These are phyloP conservation scores for Deladenus siricidicola DNA, from an alignment of 2,888 invertebrate genomes.

Conservation along the genomic window DNA sequence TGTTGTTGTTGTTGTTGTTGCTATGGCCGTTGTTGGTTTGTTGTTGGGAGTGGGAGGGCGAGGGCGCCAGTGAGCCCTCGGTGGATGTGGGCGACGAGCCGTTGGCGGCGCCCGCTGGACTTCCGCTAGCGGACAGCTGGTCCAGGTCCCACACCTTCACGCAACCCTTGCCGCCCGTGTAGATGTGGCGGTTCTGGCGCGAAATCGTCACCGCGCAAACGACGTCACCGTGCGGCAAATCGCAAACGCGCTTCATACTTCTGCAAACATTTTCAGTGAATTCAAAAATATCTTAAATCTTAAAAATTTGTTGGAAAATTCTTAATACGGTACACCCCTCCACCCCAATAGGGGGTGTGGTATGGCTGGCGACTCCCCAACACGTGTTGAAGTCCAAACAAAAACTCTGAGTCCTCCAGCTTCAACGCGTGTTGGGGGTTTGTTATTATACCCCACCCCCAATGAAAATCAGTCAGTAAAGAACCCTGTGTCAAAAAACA, in stretches of 20 bases:
- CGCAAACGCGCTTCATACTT: slow-evolving; percentile 68
- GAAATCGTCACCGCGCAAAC: slow-evolving; percentile 96
- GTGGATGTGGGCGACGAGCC: not conserved
- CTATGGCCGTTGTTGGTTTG: not conserved
- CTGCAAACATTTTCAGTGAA: slow-evolving; percentile 9
- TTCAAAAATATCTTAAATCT: not conserved
- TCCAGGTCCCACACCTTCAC: slow-evolving; percentile 70
- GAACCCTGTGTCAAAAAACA: too few relatives aligned
- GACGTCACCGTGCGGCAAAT: slow-evolving; percentile 87
- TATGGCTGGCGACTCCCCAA: too few relatives aligned
- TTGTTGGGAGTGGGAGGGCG: not conserved
- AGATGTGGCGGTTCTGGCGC: slow-evolving; percentile 79
- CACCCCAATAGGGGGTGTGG: too few relatives aligned
- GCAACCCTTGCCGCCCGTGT: slow-evolving; percentile 74
- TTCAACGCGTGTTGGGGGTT: too few relatives aligned
- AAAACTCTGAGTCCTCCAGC: too few relatives aligned
- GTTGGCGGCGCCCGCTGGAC: not conserved
- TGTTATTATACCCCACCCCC: too few relatives aligned
- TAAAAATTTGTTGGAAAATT: too few relatives aligned
- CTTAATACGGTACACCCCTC: too few relatives aligned
- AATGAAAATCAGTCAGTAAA: too few relatives aligned
- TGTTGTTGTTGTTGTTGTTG: not conserved
- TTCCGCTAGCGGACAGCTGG: not conserved
- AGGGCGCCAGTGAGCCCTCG: not conserved
- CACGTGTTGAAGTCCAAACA: too few relatives aligned